These are phyloP conservation scores for Macroramphosus scolopax DNA, from an alignment of 2,797 vertebrate species.

Conservation along the genomic window DNA sequence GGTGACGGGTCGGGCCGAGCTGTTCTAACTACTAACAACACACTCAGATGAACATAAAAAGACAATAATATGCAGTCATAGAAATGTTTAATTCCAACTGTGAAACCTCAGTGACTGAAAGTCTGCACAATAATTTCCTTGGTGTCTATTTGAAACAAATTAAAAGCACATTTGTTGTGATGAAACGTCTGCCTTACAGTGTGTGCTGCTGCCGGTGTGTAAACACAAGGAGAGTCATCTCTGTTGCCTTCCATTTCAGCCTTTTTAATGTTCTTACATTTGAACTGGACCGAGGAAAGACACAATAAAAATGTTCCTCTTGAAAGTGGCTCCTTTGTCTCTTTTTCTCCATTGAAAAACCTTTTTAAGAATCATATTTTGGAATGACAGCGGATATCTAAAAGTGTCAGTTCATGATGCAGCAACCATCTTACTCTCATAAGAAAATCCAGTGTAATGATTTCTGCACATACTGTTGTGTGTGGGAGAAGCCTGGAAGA, in stretches of 20 bases:
- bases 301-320: slow-evolving; percentile 51
- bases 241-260: slow-evolving; percentile 59
- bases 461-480: slow-evolving; percentile 28
- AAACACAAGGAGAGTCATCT: slow-evolving; percentile 28
- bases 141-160: slow-evolving; percentile 4
- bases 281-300: slow-evolving; percentile 33
- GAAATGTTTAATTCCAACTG: slow-evolving; percentile 10
- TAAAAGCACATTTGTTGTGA: slow-evolving; percentile 55
- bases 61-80: slow-evolving; percentile 4
- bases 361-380: too few species aligned
- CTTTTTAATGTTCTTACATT: slow-evolving; percentile 42
- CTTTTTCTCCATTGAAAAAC: background rate
- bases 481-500: slow-evolving; percentile 47
- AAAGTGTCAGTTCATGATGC: background rate
- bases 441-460: slow-evolving; percentile 29
- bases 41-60: slow-evolving; percentile 23
- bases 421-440: slow-evolving; percentile 25
- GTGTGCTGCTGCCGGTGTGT: slow-evolving; percentile 39
- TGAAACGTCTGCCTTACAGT: slow-evolving; percentile 26
- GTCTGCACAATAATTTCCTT: slow-evolving; percentile 39
- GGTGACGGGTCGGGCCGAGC: background rate
- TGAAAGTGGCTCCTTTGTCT: background rate
- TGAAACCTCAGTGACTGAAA: slow-evolving; percentile 12
- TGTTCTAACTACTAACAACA: slow-evolving; percentile 3
- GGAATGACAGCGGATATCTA: background rate